Evolutionary conservation across 2,113 vertebrate genomes (phyloP).

Genomic region (Rissa tridactyla): DNA sequence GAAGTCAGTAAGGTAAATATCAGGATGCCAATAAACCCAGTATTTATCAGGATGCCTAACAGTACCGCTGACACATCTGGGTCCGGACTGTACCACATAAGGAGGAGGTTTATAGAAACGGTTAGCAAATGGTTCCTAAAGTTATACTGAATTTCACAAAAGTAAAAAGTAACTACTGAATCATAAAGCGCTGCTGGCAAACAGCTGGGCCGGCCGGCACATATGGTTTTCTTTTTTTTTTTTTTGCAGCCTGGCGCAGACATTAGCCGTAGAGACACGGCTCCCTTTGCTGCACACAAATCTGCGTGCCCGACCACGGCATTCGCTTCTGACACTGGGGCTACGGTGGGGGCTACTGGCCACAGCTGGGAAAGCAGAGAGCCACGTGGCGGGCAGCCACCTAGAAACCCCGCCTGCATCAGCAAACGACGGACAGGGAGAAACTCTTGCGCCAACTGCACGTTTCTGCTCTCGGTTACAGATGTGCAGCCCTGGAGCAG

Average conservation of each 20-base stretch:
- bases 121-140: neutral
- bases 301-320: neutral
- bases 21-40: neutral
- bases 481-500: neutral
- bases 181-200: neutral
- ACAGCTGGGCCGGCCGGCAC: neutral
- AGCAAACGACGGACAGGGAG: neutral
- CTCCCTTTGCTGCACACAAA: neutral
- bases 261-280: accelerated
- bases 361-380: neutral
- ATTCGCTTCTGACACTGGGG: accelerated
- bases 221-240: neutral
- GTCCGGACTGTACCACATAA: neutral
- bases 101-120: neutral
- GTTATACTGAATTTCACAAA: neutral
- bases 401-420: neutral
- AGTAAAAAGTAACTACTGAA: neutral
- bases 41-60: neutral
- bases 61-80: neutral
- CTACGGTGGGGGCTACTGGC: neutral
- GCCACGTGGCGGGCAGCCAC: accelerated
- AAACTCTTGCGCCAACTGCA: neutral
- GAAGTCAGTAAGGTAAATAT: neutral
- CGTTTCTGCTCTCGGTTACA: neutral
- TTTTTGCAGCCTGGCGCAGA: neutral